A percentile compares a stretch with the other conserved stretches of the same genome.
Conservation (phyloP, 2,888 invertebrate genomes). For the Eledona agricola region DNA sequence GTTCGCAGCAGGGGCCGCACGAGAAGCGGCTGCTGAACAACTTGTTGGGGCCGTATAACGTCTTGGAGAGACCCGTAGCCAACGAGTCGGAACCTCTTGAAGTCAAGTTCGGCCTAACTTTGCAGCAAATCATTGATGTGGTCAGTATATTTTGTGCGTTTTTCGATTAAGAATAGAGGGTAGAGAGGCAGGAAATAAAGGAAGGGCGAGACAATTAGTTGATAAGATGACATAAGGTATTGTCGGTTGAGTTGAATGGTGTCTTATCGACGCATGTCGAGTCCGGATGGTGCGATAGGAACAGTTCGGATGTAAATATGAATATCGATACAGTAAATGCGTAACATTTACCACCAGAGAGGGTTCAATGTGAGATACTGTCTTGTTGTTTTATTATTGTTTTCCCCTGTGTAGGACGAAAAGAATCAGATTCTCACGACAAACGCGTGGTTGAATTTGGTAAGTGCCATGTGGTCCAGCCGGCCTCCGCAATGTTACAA, state of each 20-base stretch:
- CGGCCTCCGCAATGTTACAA: constrained; percentile 60
- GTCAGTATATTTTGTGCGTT: constrained; percentile 69
- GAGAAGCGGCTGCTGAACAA: constrained; percentile 88
- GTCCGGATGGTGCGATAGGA: constrained; percentile 36
- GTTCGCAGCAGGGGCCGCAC: constrained; percentile 88
- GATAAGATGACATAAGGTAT: constrained; percentile 36
- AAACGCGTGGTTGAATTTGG: constrained; percentile 98
- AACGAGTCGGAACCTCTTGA: constrained; percentile 91
- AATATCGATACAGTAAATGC: constrained; percentile 34
- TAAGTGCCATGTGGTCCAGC: constrained; percentile 74
- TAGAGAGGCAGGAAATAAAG: constrained; percentile 37
- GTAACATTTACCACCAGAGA: constrained; percentile 44
- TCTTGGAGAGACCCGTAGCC: constrained; percentile 88
- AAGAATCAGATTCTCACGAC: constrained; percentile 98
- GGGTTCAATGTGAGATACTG: constrained; percentile 48
- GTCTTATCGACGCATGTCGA: constrained; percentile 38
- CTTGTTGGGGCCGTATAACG: constrained; percentile 84
- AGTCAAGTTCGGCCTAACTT: constrained; percentile 89
- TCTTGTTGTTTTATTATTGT: constrained; percentile 67
- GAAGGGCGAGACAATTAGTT: constrained; percentile 39
- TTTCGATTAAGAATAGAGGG: constrained; percentile 26
- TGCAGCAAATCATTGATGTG: constrained; percentile 95
- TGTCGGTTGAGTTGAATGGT: constrained; percentile 36
- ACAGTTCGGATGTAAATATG: constrained; percentile 37
- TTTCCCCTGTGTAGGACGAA: constrained; percentile 86